Evolutionary conservation across 2,797 vertebrate species (phyloP).

Genomic region (Steatocranus sp.): DNA sequence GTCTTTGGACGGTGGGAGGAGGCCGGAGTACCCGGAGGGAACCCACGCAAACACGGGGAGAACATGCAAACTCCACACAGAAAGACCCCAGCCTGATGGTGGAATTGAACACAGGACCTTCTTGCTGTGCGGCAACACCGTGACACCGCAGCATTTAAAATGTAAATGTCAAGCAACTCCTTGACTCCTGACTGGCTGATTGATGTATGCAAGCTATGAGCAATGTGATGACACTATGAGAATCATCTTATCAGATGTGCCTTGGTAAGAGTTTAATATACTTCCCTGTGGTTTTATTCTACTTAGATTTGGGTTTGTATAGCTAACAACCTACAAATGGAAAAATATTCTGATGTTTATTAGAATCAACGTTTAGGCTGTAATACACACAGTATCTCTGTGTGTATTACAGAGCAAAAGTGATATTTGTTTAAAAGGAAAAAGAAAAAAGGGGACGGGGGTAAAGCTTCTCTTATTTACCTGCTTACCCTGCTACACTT

Average conservation of each 20-base stretch:
- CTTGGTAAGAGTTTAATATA: not conserved
- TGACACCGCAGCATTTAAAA: not conserved
- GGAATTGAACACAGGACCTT: no score
- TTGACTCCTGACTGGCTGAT: not conserved
- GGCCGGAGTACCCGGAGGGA: no score
- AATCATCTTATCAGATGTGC: not conserved
- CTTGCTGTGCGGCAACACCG: no score
- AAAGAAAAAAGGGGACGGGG: accelerated
- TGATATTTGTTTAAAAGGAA: not conserved
- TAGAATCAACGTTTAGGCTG: not conserved
- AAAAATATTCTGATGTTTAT: not conserved
- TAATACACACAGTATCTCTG: not conserved
- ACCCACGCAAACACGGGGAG: no score
- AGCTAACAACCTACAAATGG: not conserved
- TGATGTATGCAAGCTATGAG: not conserved
- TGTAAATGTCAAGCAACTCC: not conserved
- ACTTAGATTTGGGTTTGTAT: not conserved
- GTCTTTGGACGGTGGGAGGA: no score
- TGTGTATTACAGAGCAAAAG: not conserved
- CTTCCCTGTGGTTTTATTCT: not conserved
- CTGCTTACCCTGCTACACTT: not conserved
- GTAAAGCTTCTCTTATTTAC: not conserved
- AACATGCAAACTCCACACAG: no score
- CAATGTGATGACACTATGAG: not conserved
- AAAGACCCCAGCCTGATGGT: no score